These are phyloP conservation scores for Beaufortia kweichowensis DNA, from an alignment of 2,113 vertebrate genomes.

Conservation along the genomic window DNA sequence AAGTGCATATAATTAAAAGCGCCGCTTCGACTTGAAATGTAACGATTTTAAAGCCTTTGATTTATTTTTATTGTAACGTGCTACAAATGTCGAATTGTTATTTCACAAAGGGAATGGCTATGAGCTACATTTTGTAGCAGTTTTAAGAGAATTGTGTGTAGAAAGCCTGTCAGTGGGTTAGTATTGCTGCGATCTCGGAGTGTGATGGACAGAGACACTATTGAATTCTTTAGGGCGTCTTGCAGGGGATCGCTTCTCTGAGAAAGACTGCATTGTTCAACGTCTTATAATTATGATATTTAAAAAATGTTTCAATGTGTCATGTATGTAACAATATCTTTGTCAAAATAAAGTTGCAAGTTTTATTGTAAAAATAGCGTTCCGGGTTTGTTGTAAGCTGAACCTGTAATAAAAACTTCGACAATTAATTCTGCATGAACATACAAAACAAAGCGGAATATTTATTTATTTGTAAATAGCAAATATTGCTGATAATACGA, in stretches of 20 bases:
- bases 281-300: not conserved
- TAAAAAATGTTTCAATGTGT: not conserved
- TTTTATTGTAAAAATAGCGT: not conserved
- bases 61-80: not conserved
- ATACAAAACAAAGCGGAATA: not conserved
- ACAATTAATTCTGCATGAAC: not conserved
- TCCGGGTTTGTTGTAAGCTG: not conserved
- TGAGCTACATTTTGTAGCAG: not conserved
- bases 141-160: not conserved
- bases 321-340: not conserved
- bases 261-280: not conserved
- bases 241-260: not conserved
- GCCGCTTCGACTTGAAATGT: conserved; percentile 9
- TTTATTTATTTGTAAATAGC: not conserved
- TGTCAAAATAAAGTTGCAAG: not conserved
- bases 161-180: not conserved
- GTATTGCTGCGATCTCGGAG: not conserved
- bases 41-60: not conserved
- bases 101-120: not conserved
- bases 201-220: not conserved
- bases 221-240: not conserved
- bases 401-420: not conserved
- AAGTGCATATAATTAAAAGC: conserved; percentile 26
- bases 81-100: not conserved
- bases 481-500: not conserved